Base-by-base conservation (phyloP, 2,888 invertebrate genomes). In the Operophtera brumata region DNA sequence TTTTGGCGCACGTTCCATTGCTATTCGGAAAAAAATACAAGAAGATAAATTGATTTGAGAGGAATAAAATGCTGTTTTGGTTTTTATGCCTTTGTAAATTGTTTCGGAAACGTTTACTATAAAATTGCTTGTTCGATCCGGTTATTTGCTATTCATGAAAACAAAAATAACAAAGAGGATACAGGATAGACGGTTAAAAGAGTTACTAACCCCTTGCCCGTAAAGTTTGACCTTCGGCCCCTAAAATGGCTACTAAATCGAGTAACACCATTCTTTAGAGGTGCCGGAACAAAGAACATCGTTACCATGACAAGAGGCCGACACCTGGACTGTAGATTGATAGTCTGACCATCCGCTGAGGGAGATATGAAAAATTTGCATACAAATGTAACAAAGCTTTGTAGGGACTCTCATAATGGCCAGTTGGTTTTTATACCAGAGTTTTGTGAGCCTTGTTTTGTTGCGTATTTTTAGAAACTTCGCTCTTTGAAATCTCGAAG, bases 281-380 rank as follows among this genome's bases (percentile, higher is more conserved):
- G 62, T 56, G 45, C 47, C 54, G 61, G 63, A 64, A 70, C 67
- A 73, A 75, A 73, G 69, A 65, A 65, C 61, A 66, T 63, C 67
- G 76, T 79, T 71, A 61, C 74, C 70, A 76, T 76, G 71, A 70
- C 75, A 73, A 80, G 79, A 67, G 65, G 56, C 65, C 73, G 74
- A 75, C 82, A 86, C 83, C 82, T 84, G 82, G 80, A 65, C 70
- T 61, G 67, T 53, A 74, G 75, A 78, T 78, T 78, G 73, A 79
- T 78, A 70, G 73, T 68, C 71, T 57, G 67, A 65, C 66, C 71
- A 70, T 72, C 73, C 68, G 70, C 64, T 62, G 56, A 65, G 68
- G 77, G 69, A 66, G 75, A 75, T 77, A 79, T 76, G 74, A 80
- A 79, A 80, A 78, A 85, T 82, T 86, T 80, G 78, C 85, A 84